phyloP scores from a whole-genome alignment of 2,888 invertebrate species.

The Harpalus rufipes region DNA sequence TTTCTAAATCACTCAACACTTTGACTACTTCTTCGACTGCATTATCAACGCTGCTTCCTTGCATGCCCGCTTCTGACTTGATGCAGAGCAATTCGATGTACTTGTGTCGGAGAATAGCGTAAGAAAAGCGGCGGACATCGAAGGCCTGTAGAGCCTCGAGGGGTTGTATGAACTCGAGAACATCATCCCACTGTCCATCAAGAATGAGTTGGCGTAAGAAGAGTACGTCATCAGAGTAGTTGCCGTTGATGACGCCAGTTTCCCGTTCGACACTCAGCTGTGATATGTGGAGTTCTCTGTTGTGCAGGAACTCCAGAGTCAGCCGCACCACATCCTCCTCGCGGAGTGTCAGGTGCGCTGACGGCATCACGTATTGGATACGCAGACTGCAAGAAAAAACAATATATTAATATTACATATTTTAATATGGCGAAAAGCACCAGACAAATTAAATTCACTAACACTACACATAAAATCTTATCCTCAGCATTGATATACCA shows the following conservation, averaged over 20 bases:
- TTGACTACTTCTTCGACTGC: conserved; percentile 97
- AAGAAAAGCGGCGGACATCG: conserved; percentile 91
- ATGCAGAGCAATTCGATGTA: conserved; percentile 96
- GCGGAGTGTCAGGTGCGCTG: conserved; percentile 89
- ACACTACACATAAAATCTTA: too few species aligned
- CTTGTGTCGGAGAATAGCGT: conserved; percentile 93
- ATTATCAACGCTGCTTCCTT: conserved; percentile 90
- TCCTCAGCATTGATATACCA: too few species aligned
- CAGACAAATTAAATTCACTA: too few species aligned
- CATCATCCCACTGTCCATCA: conserved; percentile 99
- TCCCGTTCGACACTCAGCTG: conserved; percentile 95
- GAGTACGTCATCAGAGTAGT: conserved; percentile 95
- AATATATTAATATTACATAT: not conserved
- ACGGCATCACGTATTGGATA: conserved; percentile 84
- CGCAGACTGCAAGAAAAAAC: conserved; percentile 74
- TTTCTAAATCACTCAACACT: conserved; percentile 93
- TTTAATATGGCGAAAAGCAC: not conserved
- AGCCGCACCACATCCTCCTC: conserved; percentile 94
- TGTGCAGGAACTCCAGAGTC: conserved; percentile 91
- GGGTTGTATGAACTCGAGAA: conserved; percentile 96
- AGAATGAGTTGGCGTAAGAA: conserved; percentile 96
- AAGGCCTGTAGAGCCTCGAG: conserved; percentile 90
- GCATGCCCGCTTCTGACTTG: conserved; percentile 92
- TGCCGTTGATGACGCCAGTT: conserved; percentile 96
- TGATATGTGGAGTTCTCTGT: conserved; percentile 94